Evolutionary conservation across 2,888 invertebrate species (phyloP), one percentile per base, ranked within the genome.

Genomic region (Abrostola triplasia): DNA sequence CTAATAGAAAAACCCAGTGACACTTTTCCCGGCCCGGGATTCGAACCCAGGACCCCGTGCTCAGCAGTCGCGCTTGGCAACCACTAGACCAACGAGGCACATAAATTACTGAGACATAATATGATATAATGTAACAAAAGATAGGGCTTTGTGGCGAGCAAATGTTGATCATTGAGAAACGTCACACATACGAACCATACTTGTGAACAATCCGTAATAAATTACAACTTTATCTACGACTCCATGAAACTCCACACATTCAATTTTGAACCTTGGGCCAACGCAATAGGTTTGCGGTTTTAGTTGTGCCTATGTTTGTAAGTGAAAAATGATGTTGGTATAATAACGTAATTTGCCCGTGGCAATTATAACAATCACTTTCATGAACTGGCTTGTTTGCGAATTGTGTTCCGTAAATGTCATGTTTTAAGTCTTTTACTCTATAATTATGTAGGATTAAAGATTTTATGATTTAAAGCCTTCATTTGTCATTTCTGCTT

Each of bases 351-450:
- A 84, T 84, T 82, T 82, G 74, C 82, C 73, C 53, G 73, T 78
- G 82, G 75, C 83, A 84, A 83, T 86, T 87, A 84, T 81, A 85
- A 82, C 84, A 82, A 85, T 82, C 83, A 85, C 80, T 84, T 82
- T 83, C 81, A 77, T 80, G 81, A 81, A 83, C 80, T 83, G 79
- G 80, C 82, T 83, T 84, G 84, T 85, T 86, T 81, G 81, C 77
- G 71, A 80, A 83, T 82, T 82, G 71, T 83, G 70, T 78, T 81
- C 68, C 70, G 76, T 73, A 75, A 76, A 80, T 80, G 77, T 82
- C 75, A 79, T 79, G 77, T 80, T 80, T 80, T 76, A 77, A 76
- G 78, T 76, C 70, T 61, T 71, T 61, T 65, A 75, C 76, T 76
- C 70, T 77, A 76, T 70, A 70, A 80, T 77, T 78, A 70, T 64